Conservation (phyloP, 2,888 invertebrate species). For the Polylopha cassiicola region DNA sequence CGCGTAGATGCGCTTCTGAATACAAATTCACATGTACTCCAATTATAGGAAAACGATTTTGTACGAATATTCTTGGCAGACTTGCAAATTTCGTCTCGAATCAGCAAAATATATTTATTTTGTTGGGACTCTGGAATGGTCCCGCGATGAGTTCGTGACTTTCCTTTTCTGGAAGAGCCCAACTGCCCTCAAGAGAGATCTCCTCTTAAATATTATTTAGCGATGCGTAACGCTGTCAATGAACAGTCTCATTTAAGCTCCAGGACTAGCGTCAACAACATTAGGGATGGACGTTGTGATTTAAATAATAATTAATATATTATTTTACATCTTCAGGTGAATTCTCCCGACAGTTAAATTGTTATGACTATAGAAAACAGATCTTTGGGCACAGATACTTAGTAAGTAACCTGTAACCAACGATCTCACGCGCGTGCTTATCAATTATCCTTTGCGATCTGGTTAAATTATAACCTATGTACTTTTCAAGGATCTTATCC, state of each 20-base stretch:
- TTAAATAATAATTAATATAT: no score
- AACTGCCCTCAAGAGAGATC: constrained; percentile 39
- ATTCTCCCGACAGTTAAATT: neutral
- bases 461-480: no score
- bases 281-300: constrained; percentile 9
- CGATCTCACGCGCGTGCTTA: no score
- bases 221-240: constrained; percentile 18
- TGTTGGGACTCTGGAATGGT: constrained; percentile 60
- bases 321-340: constrained; percentile 6
- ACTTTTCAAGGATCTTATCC: no score
- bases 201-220: constrained; percentile 25
- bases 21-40: constrained; percentile 78
- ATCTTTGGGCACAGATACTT: no score
- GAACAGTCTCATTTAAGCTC: constrained; percentile 23
- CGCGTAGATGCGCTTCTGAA: constrained; percentile 73
- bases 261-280: constrained; percentile 16
- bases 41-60: constrained; percentile 78
- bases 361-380: no score
- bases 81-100: constrained; percentile 74
- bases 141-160: constrained; percentile 60
- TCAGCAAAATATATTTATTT: constrained; percentile 76
- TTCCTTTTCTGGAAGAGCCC: constrained; percentile 49
- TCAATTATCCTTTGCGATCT: no score
- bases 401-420: no score
- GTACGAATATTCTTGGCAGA: constrained; percentile 77